Evolutionary conservation across 2,113 vertebrate genomes (phyloP), one percentile per base, ranked within the genome.

Genomic region (Clarias batrachus): DNA sequence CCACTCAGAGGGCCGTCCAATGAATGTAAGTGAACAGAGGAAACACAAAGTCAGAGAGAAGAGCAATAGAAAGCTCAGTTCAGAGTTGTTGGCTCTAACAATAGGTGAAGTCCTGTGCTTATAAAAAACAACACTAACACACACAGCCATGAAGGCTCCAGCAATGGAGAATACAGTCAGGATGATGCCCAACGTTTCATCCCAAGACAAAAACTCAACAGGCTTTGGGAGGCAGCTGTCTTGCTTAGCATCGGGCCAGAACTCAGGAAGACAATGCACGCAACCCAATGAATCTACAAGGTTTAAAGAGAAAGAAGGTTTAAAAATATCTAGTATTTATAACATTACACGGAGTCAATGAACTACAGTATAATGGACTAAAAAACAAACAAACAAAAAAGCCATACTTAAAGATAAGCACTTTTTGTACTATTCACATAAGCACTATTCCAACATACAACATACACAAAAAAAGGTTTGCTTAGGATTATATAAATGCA

Each of bases 1-100:
- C 91, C 92, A 94, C 60, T 88, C 33, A 57, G 92, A 91, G 68
- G 94, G 94, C 65, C 88, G 83, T 33, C 94, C 94, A 56, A 95
- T 94, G 73, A 94, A 95, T 21, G 92, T 84, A 71, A 95, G 89
- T 37, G 92, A 91, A 73, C 94, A 95, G 14, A 94, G 92, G 59
- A 94, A 95, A 79, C 93, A 94, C 12, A 94, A 83, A 25, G 87
- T 90, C 78, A 94, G 86, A 0, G 94, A 93, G 48, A 94, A 90
- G 8, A 94, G 91, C n/a, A 94, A 85, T 66, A 94, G 83, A 82
- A 93, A 93, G 62, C 92, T 93, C 79, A 94, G 89, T 81, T 94
- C 93, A 52, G 86, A 93, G 87, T 95, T 95, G 83, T 94, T 95
- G 77, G 94, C 94, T 52, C 71, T 92, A 21, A 94, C 93, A 52